These are phyloP conservation scores for Entomobrya multifasciata DNA, from an alignment of 2,888 invertebrate genomes.

Conservation along the genomic window DNA sequence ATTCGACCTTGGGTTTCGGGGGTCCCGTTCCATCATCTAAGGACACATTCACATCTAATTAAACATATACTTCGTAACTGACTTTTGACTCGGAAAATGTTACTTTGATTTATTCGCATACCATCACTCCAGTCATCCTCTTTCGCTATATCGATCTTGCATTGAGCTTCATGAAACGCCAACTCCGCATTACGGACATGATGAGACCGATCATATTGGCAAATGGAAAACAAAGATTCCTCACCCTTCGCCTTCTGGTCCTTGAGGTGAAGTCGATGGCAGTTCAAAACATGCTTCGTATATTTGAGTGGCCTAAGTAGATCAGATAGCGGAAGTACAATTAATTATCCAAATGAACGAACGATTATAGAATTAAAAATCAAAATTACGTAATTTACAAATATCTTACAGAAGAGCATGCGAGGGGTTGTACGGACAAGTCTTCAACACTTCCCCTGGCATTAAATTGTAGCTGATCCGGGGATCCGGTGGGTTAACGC, in stretches of 20 bases:
- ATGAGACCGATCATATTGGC: conserved; percentile 45
- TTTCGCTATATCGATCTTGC: neutral
- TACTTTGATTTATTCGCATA: neutral
- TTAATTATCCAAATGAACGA: neutral
- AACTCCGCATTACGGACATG: conserved; percentile 24
- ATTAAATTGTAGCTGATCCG: conserved; percentile 58
- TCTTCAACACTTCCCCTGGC: conserved; percentile 46
- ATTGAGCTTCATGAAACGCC: conserved; percentile 28
- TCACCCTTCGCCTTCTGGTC: neutral
- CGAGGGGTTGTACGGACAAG: conserved; percentile 56
- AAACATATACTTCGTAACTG: too few relatives aligned
- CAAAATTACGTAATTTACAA: neutral
- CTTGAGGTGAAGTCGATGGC: conserved; percentile 36
- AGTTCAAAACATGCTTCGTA: conserved; percentile 44
- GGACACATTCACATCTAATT: too few relatives aligned
- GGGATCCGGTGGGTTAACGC: conserved; percentile 7
- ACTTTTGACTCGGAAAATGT: neutral
- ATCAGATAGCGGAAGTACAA: neutral
- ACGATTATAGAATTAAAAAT: neutral
- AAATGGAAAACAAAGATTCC: conserved; percentile 36
- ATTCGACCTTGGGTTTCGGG: neutral
- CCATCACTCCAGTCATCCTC: conserved; percentile 17
- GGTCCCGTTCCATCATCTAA: neutral
- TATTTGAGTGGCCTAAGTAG: conserved; percentile 29
- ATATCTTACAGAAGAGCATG: conserved; percentile 53